A percentile compares a stretch with the other conserved stretches of the same genome.
Evolutionary conservation across 2,888 invertebrate species (phyloP).

Genomic region (Nomada flava): DNA sequence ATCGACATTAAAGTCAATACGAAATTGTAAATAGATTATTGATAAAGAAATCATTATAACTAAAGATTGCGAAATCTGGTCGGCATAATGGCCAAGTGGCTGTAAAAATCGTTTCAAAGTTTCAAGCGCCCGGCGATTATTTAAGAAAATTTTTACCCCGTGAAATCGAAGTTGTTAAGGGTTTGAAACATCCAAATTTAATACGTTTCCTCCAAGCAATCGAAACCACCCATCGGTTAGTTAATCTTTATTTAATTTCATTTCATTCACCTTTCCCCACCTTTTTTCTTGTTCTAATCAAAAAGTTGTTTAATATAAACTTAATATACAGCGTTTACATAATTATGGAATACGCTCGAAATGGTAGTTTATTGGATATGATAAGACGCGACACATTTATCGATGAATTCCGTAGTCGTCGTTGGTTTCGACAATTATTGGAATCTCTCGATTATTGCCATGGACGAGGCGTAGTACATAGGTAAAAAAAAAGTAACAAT

Average conservation of each 20-base stretch:
- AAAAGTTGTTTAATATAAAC: neutral
- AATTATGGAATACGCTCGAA: slow-evolving; percentile 93
- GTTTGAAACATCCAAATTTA: slow-evolving; percentile 91
- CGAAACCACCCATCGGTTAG: slow-evolving; percentile 92
- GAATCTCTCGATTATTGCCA: slow-evolving; percentile 92
- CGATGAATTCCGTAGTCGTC: slow-evolving; percentile 88
- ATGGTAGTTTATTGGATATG: slow-evolving; percentile 91
- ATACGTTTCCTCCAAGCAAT: slow-evolving; percentile 93
- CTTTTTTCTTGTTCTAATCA: neutral
- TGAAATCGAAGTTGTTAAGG: slow-evolving; percentile 93
- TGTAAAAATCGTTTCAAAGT: slow-evolving; percentile 93
- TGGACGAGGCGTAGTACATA: slow-evolving; percentile 91
- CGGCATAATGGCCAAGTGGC: slow-evolving; percentile 91
- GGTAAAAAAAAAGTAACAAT: slow-evolving; percentile 84
- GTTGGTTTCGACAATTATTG: slow-evolving; percentile 90
- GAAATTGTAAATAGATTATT: slow-evolving; percentile 22
- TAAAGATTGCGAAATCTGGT: slow-evolving; percentile 90
- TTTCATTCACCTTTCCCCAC: neutral
- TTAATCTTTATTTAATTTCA: neutral
- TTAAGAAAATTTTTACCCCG: slow-evolving; percentile 92
- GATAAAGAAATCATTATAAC: slow-evolving; percentile 16
- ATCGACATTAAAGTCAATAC: neutral
- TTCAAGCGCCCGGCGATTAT: slow-evolving; percentile 92
- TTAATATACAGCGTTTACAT: slow-evolving; percentile 89
- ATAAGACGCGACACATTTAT: slow-evolving; percentile 90